phyloP scores from a whole-genome alignment of 2,797 vertebrate genomes.

The Chromobotia macracanthus region DNA sequence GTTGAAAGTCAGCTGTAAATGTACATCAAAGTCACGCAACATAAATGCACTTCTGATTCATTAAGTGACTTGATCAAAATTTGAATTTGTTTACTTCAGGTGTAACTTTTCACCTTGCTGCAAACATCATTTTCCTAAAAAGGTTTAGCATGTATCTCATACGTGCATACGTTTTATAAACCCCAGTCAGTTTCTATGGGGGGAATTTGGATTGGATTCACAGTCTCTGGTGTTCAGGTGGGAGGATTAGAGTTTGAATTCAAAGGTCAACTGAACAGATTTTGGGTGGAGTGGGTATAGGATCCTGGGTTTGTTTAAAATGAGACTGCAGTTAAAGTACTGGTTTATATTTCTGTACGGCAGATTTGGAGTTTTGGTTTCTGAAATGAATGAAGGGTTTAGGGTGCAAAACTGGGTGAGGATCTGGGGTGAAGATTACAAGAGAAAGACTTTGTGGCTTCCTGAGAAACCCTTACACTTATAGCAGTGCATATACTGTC shows the following conservation, averaged over 20 bases:
- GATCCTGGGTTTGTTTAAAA: neutral
- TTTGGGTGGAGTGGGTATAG: neutral
- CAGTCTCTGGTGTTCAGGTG: neutral
- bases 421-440: slow-evolving; percentile 62
- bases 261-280: neutral
- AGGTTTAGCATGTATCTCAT: slow-evolving; percentile 1
- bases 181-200: no score
- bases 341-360: neutral
- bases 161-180: neutral
- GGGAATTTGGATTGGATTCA: neutral
- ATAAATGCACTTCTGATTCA: slow-evolving; percentile 78
- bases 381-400: neutral
- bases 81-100: slow-evolving; percentile 10
- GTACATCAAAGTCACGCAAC: slow-evolving; percentile 81
- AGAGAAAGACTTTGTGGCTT: slow-evolving; percentile 69
- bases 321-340: neutral
- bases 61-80: slow-evolving; percentile 35
- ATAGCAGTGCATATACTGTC: slow-evolving; percentile 85
- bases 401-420: no score
- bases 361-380: neutral
- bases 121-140: no score
- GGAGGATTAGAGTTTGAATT: neutral
- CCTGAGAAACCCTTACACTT: slow-evolving; percentile 79
- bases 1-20: slow-evolving; percentile 81
- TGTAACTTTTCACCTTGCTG: slow-evolving; percentile 16